A percentile compares a stretch with the other conserved stretches of the same genome.
Evolutionary conservation across 2,113 vertebrate genomes (phyloP).

Genomic region (Dromaius novaehollandiae): DNA sequence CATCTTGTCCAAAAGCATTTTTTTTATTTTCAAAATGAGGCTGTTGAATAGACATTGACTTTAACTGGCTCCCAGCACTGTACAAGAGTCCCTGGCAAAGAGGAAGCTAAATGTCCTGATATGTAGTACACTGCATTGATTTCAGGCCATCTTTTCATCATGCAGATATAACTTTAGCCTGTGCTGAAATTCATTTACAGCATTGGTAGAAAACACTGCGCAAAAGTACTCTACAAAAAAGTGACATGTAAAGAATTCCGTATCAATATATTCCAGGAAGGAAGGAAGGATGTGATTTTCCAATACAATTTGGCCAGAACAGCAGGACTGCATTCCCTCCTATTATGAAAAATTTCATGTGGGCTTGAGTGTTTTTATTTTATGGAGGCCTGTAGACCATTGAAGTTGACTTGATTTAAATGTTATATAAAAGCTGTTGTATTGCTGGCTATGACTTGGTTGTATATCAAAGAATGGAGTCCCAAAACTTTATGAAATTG

Average conservation of each 20-base stretch:
- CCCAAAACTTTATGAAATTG: neutral
- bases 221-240: neutral
- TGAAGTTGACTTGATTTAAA: neutral
- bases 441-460: neutral
- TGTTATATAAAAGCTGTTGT: neutral
- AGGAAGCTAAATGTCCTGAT: neutral
- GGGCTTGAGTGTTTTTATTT: neutral
- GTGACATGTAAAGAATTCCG: neutral
- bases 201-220: neutral
- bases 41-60: neutral
- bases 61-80: neutral
- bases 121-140: neutral
- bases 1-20: neutral
- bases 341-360: neutral
- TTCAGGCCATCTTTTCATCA: neutral
- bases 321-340: neutral
- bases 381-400: neutral
- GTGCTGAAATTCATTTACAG: neutral
- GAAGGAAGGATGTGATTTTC: neutral
- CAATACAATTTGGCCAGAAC: neutral
- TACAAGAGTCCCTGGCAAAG: neutral
- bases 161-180: neutral
- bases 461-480: neutral
- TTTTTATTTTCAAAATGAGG: neutral
- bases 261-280: neutral